Evolutionary conservation across 2,797 vertebrate genomes (phyloP).

Genomic region (Odontamblyopus rebecca): DNA sequence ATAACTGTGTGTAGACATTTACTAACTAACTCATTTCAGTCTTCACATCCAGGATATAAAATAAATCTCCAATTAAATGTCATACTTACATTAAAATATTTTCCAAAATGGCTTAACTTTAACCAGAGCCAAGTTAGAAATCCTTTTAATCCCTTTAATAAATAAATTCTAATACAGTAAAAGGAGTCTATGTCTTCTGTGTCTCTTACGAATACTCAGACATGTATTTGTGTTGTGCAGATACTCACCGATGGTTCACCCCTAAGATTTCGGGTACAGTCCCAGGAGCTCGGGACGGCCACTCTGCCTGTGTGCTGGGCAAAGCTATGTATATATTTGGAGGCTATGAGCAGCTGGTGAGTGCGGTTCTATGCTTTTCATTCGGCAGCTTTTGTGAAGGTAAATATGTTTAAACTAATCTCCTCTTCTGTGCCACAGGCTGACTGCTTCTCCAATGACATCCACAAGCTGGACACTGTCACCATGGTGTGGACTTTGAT

Average conservation of each 20-base stretch:
- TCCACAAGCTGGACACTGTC: conserved; percentile 93
- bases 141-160: too few relatives aligned
- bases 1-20: too few relatives aligned
- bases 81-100: too few relatives aligned
- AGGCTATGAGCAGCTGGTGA: conserved; percentile 97
- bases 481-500: conserved; percentile 94
- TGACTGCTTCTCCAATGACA: conserved; percentile 99
- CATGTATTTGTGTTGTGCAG: conserved; percentile 67
- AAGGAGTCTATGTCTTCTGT: background rate
- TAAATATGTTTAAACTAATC: conserved; percentile 21
- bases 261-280: conserved; percentile 90
- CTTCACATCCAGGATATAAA: too few relatives aligned
- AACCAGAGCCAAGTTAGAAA: background rate
- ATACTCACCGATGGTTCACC: conserved; percentile 92
- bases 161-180: background rate
- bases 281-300: conserved; percentile 94
- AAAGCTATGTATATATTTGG: conserved; percentile 98
- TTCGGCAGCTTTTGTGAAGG: conserved; percentile 2
- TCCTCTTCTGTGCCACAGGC: conserved; percentile 77
- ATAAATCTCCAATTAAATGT: too few relatives aligned
- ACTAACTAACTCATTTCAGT: too few relatives aligned
- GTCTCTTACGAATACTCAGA: background rate
- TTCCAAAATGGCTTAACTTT: too few relatives aligned
- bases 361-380: conserved; percentile 48
- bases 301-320: conserved; percentile 91